phyloP scores from a whole-genome alignment of 2,888 invertebrate species.

The Philereme transversata region DNA sequence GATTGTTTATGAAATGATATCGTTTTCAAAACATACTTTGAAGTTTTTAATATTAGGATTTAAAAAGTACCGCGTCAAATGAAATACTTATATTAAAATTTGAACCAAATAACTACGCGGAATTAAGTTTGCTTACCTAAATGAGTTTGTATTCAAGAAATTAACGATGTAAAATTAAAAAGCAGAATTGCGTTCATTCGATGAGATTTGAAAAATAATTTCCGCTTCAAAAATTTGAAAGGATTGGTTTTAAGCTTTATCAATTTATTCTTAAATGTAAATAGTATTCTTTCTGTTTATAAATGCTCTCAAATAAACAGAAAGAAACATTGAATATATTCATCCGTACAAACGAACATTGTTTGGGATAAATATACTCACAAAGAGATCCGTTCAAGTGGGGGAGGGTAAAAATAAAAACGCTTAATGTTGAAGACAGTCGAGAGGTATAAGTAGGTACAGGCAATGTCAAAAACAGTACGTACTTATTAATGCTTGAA shows the following conservation, averaged over 20 bases:
- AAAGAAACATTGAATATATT: neutral
- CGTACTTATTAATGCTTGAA: neutral
- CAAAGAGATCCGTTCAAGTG: conserved; percentile 37
- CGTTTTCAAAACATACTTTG: conserved; percentile 36
- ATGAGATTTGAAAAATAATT: conserved; percentile 2
- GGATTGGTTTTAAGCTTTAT: no score
- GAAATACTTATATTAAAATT: conserved; percentile 10
- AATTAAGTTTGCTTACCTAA: conserved; percentile 13
- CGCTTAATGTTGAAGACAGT: conserved; percentile 32
- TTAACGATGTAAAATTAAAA: conserved; percentile 11
- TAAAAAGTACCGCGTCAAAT: conserved; percentile 16
- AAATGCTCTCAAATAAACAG: no score
- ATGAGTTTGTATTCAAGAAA: conserved; percentile 23
- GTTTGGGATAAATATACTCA: conserved; percentile 39
- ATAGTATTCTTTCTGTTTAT: no score
- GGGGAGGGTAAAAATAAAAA: conserved; percentile 39
- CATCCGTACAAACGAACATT: conserved; percentile 33
- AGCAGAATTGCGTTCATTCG: conserved; percentile 11
- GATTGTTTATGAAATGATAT: conserved; percentile 47
- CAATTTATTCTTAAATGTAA: no score
- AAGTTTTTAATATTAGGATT: conserved; percentile 27
- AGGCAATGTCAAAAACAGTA: conserved; percentile 12
- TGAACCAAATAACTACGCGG: conserved; percentile 9
- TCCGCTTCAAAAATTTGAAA: no score
- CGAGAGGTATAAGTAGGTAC: conserved; percentile 32